Conservation (phyloP, 2,113 vertebrate genomes). For the Brachyhypopomus gauderio region DNA sequence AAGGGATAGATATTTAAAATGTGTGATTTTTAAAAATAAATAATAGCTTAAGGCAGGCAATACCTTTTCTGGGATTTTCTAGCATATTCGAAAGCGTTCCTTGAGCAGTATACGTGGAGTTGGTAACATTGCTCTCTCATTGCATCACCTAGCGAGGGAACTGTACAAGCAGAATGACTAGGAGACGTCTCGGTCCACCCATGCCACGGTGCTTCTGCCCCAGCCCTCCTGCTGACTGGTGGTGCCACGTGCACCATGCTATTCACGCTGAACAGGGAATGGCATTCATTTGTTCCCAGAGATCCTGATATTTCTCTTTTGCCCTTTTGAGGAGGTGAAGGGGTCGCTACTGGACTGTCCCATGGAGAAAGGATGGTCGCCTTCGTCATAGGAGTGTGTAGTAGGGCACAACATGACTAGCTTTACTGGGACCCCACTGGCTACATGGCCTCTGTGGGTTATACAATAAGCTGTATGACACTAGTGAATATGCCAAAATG, state of each 20-base stretch:
- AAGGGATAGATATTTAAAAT: not conserved
- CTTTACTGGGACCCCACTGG: not conserved
- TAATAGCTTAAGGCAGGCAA: not conserved
- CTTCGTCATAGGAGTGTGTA: not conserved
- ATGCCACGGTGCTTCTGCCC: not conserved
- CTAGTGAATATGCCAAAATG: constrained; percentile 6
- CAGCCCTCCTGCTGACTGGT: not conserved
- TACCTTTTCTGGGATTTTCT: constrained; percentile 13
- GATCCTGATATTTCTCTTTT: not conserved
- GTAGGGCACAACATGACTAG: not conserved
- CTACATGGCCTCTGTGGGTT: not conserved
- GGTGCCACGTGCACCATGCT: not conserved
- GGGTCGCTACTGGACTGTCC: not conserved
- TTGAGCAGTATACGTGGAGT: not conserved
- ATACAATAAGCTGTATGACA: not conserved
- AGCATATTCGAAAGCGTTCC: not conserved
- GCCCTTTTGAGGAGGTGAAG: not conserved
- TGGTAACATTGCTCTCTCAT: not conserved
- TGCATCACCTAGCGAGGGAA: not conserved
- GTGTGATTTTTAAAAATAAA: not conserved
- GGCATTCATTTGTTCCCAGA: not conserved
- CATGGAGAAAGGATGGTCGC: not conserved
- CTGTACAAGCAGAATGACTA: not conserved
- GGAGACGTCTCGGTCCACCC: not conserved
- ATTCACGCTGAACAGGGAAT: not conserved